Conservation (phyloP, 2,797 vertebrate species). For the Aselliscus stoliczkanus region DNA sequence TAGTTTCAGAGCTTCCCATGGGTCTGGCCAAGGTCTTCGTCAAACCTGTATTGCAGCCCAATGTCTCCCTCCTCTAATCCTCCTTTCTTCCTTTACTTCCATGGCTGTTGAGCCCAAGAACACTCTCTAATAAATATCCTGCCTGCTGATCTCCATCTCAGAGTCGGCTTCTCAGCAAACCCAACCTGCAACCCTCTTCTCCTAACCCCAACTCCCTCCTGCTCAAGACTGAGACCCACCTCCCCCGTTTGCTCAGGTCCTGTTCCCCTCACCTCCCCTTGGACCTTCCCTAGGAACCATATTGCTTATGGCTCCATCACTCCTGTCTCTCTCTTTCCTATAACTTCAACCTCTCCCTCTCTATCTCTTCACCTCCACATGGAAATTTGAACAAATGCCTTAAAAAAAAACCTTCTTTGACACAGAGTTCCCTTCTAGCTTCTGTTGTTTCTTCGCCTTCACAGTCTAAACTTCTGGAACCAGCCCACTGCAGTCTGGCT, state of each 20-base stretch:
- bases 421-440: background rate
- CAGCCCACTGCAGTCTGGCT: background rate
- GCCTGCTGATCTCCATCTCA: background rate
- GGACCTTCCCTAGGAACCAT: background rate
- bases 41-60: background rate
- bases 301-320: background rate
- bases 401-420: background rate
- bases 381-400: constrained; percentile 2
- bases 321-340: background rate
- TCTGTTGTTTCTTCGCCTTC: background rate
- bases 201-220: background rate
- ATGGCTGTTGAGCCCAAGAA: background rate
- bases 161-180: background rate
- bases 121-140: background rate
- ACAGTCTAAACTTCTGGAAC: background rate
- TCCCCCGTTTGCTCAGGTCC: background rate
- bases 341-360: background rate
- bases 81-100: background rate
- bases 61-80: background rate
- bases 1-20: background rate
- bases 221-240: background rate
- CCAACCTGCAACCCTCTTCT: background rate
- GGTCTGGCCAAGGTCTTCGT: background rate
- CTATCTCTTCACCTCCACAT: background rate
- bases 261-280: background rate